Evolutionary conservation across 2,797 vertebrate species (phyloP).

Genomic region (Characodon lateralis): DNA sequence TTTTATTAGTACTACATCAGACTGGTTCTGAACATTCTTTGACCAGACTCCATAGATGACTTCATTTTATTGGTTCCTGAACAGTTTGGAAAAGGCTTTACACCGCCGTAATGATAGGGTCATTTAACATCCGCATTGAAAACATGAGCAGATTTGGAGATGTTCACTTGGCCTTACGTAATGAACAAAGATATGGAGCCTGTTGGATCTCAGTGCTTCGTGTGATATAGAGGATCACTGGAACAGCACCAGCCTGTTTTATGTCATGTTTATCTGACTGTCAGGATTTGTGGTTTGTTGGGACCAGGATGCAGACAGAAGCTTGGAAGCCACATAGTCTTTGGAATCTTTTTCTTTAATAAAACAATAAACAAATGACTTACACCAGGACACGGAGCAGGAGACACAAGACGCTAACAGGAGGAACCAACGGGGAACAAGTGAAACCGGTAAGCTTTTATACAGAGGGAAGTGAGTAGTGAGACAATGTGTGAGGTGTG

Average conservation of each 20-base stretch:
- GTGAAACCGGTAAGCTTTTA: too few relatives aligned
- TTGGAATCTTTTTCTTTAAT: too few relatives aligned
- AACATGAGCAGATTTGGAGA: not conserved
- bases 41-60: not conserved
- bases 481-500: too few relatives aligned
- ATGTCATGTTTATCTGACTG: not conserved
- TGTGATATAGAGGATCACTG: not conserved
- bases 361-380: too few relatives aligned
- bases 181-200: not conserved
- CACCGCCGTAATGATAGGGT: not conserved
- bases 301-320: too few relatives aligned
- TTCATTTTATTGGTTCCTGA: not conserved
- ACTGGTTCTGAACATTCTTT: not conserved
- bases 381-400: too few relatives aligned
- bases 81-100: not conserved
- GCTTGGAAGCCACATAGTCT: too few relatives aligned
- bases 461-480: too few relatives aligned
- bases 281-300: not conserved
- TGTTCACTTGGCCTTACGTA: not conserved
- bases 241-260: not conserved
- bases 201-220: too few relatives aligned
- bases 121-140: not conserved
- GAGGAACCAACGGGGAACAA: too few relatives aligned
- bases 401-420: too few relatives aligned
- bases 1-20: not conserved